Conservation (phyloP, 2,113 vertebrate species). For the Holacanthus passer region DNA sequence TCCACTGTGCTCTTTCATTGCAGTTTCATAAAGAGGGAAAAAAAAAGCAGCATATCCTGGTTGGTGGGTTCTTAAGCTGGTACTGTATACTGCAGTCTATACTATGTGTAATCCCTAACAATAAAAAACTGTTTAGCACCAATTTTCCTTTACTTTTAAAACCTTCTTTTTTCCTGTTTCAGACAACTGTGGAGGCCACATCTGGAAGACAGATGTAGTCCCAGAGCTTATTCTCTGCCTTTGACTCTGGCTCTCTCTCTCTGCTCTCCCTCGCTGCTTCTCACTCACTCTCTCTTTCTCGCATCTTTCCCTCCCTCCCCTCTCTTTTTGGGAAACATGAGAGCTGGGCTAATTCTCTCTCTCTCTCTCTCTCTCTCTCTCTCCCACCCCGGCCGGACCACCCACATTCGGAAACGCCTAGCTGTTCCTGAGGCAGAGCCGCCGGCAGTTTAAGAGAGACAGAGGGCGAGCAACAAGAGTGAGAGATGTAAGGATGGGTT, state of each 20-base stretch:
- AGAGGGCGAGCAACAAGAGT: slow-evolving; percentile 35
- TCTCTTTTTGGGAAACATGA: slow-evolving; percentile 79
- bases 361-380: slow-evolving; percentile 51
- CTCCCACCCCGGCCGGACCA: slow-evolving; percentile 81
- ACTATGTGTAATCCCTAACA: slow-evolving; percentile 82
- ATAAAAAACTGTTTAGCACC: slow-evolving; percentile 87
- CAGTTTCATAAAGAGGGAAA: slow-evolving; percentile 43
- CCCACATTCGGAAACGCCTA: slow-evolving; percentile 86
- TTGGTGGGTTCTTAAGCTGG: slow-evolving; percentile 31
- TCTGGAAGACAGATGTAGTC: slow-evolving; percentile 87
- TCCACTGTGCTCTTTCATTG: slow-evolving; percentile 55
- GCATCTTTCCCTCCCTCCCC: slow-evolving; percentile 47
- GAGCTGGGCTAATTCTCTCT: slow-evolving; percentile 77
- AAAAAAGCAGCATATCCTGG: slow-evolving; percentile 48
- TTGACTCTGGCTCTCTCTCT: slow-evolving; percentile 59
- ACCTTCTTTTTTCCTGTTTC: slow-evolving; percentile 67
- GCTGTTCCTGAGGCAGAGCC: slow-evolving; percentile 78
- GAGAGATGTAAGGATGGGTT: slow-evolving; percentile 77
- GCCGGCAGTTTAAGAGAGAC: slow-evolving; percentile 55
- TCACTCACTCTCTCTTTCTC: slow-evolving; percentile 65
- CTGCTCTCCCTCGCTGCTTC: slow-evolving; percentile 47
- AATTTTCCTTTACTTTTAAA: slow-evolving; percentile 85
- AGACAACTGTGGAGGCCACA: slow-evolving; percentile 84
- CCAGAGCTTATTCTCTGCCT: slow-evolving; percentile 73
- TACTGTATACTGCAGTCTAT: slow-evolving; percentile 52